Percentiles rank a stretch among this genome's conserved stretches.
These are phyloP conservation scores for Silvanus unidentatus DNA, from an alignment of 2,888 invertebrate species.

Conservation along the genomic window DNA sequence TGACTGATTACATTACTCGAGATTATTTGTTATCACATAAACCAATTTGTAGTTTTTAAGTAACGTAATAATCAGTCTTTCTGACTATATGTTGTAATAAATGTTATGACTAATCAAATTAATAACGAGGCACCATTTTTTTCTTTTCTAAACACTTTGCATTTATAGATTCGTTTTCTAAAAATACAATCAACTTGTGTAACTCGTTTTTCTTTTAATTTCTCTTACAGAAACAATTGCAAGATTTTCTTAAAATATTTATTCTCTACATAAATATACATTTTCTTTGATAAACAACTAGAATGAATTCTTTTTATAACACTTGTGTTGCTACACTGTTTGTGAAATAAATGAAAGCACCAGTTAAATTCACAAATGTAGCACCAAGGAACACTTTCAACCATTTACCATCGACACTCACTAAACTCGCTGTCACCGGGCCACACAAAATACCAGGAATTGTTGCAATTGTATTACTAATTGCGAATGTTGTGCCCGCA, in stretches of 20 bases:
- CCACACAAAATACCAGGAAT: constrained; percentile 71
- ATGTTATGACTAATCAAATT: too few relatives aligned
- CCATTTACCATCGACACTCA: constrained; percentile 66
- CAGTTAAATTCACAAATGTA: constrained; percentile 64
- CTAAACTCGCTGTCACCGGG: constrained; percentile 68
- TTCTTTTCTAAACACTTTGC: too few relatives aligned
- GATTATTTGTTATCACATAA: too few relatives aligned
- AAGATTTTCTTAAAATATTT: constrained; percentile 7
- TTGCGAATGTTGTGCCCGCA: constrained; percentile 70
- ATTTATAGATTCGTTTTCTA: too few relatives aligned
- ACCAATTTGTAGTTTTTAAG: too few relatives aligned
- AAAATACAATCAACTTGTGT: too few relatives aligned
- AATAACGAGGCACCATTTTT: too few relatives aligned
- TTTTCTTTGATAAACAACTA: too few relatives aligned
- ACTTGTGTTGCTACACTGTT: constrained; percentile 66
- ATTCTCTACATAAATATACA: constrained; percentile 19
- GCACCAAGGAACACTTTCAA: constrained; percentile 68
- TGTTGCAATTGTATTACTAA: constrained; percentile 70
- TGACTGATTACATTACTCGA: too few relatives aligned
- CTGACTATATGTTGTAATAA: too few relatives aligned
- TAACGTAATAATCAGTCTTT: too few relatives aligned
- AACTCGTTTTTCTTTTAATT: too few relatives aligned
- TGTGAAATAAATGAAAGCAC: constrained; percentile 65
- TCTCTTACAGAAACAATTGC: neutral
- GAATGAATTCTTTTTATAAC: constrained; percentile 40